Evolutionary conservation across 2,888 invertebrate species (phyloP).

Genomic region (Cheiracanthium punctorium): DNA sequence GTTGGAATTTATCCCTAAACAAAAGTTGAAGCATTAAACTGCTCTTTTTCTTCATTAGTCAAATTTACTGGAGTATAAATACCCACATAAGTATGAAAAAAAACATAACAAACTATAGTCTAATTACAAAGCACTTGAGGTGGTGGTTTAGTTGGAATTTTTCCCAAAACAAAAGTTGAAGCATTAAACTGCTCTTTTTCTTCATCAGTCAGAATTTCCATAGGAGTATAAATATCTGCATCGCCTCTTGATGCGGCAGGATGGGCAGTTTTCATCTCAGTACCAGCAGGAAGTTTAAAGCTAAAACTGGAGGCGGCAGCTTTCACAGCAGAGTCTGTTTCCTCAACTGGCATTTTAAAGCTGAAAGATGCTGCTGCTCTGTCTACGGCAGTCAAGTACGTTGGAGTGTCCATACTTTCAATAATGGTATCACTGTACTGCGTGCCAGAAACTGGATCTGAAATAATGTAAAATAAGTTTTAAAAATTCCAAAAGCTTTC

Average conservation of each 20-base stretch:
- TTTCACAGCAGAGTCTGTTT: neutral
- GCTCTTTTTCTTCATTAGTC: constrained; percentile 45
- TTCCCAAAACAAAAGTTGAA: constrained; percentile 52
- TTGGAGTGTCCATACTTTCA: constrained; percentile 20
- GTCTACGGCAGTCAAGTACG: neutral
- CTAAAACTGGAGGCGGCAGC: neutral
- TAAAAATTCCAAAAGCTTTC: no score
- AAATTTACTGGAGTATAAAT: constrained; percentile 40
- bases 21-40: constrained; percentile 53
- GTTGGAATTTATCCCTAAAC: constrained; percentile 52
- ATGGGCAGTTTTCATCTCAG: neutral
- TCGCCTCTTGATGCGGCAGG: neutral
- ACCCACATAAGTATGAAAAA: no score
- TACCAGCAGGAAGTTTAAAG: constrained; percentile 7
- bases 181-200: constrained; percentile 57
- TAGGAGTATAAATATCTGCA: constrained; percentile 29
- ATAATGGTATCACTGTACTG: neutral
- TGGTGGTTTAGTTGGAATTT: constrained; percentile 51
- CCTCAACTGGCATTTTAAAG: constrained; percentile 37
- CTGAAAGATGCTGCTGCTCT: constrained; percentile 38
- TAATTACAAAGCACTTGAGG: neutral
- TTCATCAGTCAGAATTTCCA: constrained; percentile 24
- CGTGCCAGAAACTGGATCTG: neutral
- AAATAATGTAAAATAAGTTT: no score
- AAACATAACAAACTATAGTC: no score